Evolutionary conservation across 2,113 vertebrate genomes (phyloP).

Genomic region (Setophaga petechia): DNA sequence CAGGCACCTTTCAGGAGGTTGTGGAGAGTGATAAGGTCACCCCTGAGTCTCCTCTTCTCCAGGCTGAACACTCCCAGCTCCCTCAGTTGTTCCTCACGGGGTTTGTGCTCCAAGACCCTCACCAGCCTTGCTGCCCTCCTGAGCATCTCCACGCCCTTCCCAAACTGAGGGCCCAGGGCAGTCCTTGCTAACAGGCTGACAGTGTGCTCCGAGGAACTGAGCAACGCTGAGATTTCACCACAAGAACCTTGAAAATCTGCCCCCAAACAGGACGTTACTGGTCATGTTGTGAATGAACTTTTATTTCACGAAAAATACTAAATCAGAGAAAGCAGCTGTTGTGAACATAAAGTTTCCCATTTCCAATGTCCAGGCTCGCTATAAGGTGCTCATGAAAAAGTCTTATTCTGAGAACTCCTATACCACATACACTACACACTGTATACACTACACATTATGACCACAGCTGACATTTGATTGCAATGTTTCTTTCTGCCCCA

Average conservation of each 20-base stretch:
- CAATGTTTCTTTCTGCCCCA: background rate
- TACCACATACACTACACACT: too few relatives aligned
- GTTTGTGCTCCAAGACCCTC: background rate
- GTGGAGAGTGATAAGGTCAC: background rate
- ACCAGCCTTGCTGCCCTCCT: background rate
- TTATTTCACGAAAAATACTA: background rate
- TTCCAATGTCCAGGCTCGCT: background rate
- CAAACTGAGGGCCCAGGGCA: background rate
- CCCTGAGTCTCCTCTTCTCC: background rate
- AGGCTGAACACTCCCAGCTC: background rate
- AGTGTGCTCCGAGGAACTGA: background rate
- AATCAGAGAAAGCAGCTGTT: background rate
- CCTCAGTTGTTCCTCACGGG: background rate
- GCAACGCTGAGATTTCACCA: background rate
- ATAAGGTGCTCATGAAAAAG: background rate
- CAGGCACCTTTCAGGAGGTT: background rate
- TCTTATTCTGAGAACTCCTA: background rate
- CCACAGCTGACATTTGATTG: background rate
- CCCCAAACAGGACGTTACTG: background rate
- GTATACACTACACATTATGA: background rate
- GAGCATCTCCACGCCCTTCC: background rate
- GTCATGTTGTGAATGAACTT: background rate
- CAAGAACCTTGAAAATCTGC: background rate
- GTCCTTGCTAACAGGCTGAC: background rate
- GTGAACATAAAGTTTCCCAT: background rate